These are phyloP conservation scores for Papilio aristodemus DNA, from an alignment of 1,140 invertebrate species.

Conservation along the genomic window DNA sequence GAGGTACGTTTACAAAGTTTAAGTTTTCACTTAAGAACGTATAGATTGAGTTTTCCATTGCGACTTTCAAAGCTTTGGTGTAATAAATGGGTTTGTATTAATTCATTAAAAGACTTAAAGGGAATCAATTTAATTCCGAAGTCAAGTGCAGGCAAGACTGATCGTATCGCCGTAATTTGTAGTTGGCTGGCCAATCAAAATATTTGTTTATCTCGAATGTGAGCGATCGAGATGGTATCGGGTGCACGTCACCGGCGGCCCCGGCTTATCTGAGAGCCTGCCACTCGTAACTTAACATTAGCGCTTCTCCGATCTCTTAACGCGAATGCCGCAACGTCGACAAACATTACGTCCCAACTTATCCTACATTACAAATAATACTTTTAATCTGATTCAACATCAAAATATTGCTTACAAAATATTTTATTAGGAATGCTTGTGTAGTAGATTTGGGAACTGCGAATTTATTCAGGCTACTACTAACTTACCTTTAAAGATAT, in stretches of 20 bases:
- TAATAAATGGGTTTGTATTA: too few relatives aligned
- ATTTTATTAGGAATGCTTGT: background rate
- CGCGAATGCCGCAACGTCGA: conserved; percentile 22
- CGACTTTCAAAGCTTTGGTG: too few relatives aligned
- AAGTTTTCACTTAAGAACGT: too few relatives aligned
- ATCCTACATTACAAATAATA: background rate
- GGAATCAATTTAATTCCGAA: conserved; percentile 18
- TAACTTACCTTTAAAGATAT: too few relatives aligned
- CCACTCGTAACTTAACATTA: conserved; percentile 51
- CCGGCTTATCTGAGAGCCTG: conserved; percentile 54
- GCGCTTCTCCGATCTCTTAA: conserved; percentile 42
- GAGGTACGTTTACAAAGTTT: too few relatives aligned
- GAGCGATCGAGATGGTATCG: conserved; percentile 58
- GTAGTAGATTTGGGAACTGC: too few relatives aligned
- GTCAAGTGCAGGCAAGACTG: conserved; percentile 34
- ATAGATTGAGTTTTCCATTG: too few relatives aligned
- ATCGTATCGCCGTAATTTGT: conserved; percentile 70
- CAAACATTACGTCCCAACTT: conserved; percentile 7
- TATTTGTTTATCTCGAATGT: conserved; percentile 63
- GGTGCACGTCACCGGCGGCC: conserved; percentile 56
- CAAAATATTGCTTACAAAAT: background rate
- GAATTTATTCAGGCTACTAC: too few relatives aligned
- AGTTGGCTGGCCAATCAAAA: conserved; percentile 64
- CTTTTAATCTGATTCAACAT: conserved; percentile 6
- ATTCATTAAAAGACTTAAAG: background rate